Evolutionary conservation across 2,113 vertebrate species (phyloP), one percentile per base, ranked within the genome.

Genomic region (Plectropomus leopardus): DNA sequence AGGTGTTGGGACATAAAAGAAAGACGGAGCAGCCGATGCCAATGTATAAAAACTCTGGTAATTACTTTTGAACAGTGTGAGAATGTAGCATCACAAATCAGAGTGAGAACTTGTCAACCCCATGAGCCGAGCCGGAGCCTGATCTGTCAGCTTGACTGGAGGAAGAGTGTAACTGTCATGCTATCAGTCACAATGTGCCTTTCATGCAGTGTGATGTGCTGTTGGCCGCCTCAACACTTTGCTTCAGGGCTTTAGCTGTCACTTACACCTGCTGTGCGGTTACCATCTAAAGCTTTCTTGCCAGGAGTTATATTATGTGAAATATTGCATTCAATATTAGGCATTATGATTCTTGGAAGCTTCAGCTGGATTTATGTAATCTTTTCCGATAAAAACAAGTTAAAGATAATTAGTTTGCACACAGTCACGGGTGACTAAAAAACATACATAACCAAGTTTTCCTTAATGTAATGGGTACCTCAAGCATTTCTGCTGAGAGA

Each of bases 131-230:
- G 60, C 47, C 32, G 17, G 16, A 51, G 34, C 3, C 16, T 0
- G 15, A 47, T 66, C 47, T 55, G 48, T 68, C 61, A 30, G 17
- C 28, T 30, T 26, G 40, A 76, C 66, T 47, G 53, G 17, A 80
- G 53, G 55, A 17, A 17, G n/a, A n/a, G n/a, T 42, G 54, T 30
- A 71, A 72, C 58, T 69, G 70, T 72, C 73, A 34, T 54, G 19
- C 47, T 61, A 55, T 58, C 50, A 59, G 23, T 76, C 74, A 64
- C 36, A 72, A 58, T 30, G 45, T 11, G 58, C 32, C 28, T 66
- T 63, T 67, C 17, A 30, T 68, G 47, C 34, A 40, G 8, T 3
- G 36, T 14, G 8, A 58, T 28, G 8, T n/a, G 16, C 28, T 26
- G 26, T 19, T 24, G n/a, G 53, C 24, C 5, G 47, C 24, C 4